phyloP scores from a whole-genome alignment of 2,113 vertebrate species.

The Triplophysa dalaica region DNA sequence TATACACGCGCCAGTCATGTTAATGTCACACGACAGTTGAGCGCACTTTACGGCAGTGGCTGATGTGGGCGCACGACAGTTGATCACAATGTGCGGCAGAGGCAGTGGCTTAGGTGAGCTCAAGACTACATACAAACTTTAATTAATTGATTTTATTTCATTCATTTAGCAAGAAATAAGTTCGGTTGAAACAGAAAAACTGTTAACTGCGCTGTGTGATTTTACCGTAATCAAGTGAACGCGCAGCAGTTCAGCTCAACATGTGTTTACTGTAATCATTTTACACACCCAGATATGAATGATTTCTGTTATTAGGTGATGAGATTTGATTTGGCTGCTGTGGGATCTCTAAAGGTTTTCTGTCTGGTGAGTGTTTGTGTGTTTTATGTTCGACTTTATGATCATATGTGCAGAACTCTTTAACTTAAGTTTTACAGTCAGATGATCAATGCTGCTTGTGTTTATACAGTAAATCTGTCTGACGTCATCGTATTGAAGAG shows the following conservation, averaged over 20 bases:
- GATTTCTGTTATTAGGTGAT: not conserved
- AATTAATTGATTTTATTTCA: not conserved
- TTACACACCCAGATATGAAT: not conserved
- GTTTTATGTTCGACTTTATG: not conserved
- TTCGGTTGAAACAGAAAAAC: not conserved
- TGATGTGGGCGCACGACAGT: not conserved
- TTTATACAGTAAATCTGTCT: too few relatives aligned
- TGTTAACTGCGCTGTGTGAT: too few relatives aligned
- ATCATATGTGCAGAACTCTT: too few relatives aligned
- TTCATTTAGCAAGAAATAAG: not conserved
- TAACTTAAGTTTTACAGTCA: too few relatives aligned
- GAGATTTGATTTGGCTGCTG: not conserved
- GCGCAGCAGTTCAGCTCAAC: not conserved
- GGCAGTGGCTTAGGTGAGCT: not conserved
- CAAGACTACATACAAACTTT: not conserved
- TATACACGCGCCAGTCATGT: too few relatives aligned
- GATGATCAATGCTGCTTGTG: too few relatives aligned
- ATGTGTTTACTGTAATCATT: not conserved
- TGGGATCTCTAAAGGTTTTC: not conserved
- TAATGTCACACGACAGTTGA: not conserved
- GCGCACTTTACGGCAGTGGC: not conserved
- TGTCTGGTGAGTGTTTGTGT: conserved; percentile 10
- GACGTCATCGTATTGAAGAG: too few relatives aligned
- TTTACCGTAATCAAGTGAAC: not conserved
- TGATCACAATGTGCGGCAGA: not conserved